These are phyloP conservation scores for Nannoperca obscura DNA, from an alignment of 2,797 vertebrate species.

Conservation along the genomic window DNA sequence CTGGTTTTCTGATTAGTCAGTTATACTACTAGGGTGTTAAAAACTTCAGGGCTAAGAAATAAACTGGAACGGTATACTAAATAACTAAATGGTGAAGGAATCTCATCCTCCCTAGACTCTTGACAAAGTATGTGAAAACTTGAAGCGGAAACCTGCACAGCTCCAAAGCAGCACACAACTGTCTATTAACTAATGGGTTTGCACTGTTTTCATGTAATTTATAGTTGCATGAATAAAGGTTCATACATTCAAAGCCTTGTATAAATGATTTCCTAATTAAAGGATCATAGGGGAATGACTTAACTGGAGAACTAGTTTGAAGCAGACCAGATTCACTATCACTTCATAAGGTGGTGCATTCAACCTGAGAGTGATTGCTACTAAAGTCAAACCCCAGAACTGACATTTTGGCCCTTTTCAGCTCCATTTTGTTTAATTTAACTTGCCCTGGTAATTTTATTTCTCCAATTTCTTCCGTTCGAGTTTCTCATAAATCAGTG, in stretches of 20 bases:
- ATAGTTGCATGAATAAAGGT: not conserved
- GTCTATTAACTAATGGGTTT: not conserved
- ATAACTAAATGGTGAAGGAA: too few relatives aligned
- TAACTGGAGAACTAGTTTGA: too few relatives aligned
- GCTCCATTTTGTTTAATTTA: not conserved
- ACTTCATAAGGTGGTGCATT: not conserved
- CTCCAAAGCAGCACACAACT: too few relatives aligned
- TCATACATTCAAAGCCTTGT: not conserved
- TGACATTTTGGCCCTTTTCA: not conserved
- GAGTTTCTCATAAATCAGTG: too few relatives aligned
- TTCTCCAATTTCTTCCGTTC: too few relatives aligned
- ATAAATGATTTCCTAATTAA: not conserved
- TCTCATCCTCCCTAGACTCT: too few relatives aligned
- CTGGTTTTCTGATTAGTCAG: too few relatives aligned
- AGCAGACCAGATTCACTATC: too few relatives aligned
- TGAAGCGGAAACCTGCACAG: too few relatives aligned
- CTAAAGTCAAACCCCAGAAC: too few relatives aligned
- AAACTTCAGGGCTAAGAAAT: not conserved
- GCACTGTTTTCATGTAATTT: not conserved
- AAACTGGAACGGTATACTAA: not conserved
- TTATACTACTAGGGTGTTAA: not conserved
- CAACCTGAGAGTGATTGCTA: too few relatives aligned
- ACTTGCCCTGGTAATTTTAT: not conserved
- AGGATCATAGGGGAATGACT: not conserved
- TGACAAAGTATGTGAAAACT: too few relatives aligned